Conservation (phyloP, 64 coral and sea anemone genomes). For the Pocillopora verrucosa region DNA sequence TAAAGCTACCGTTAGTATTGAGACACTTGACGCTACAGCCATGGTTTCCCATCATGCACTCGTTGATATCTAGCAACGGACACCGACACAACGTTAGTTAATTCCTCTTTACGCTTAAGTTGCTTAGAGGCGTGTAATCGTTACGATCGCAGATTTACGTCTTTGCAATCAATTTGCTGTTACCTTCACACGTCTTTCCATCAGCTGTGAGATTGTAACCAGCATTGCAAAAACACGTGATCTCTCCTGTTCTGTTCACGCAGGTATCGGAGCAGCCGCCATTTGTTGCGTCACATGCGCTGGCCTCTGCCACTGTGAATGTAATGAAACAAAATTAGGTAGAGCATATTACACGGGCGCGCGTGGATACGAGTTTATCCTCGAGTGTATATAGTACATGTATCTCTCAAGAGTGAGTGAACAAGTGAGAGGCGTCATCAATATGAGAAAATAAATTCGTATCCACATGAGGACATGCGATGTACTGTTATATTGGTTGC, state of each 20-base stretch:
- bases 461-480: no score
- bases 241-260: slow-evolving; percentile 19
- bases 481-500: no score
- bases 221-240: slow-evolving; percentile 13
- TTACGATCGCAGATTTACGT: no score
- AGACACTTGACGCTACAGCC: slow-evolving; percentile 25
- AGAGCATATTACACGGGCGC: neutral
- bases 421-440: no score
- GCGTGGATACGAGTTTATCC: no score
- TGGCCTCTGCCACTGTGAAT: slow-evolving; percentile 4
- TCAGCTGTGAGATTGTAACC: slow-evolving; percentile 37
- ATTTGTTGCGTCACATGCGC: slow-evolving; percentile 18
- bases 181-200: slow-evolving; percentile 17
- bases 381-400: no score
- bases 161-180: no score
- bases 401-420: no score
- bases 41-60: slow-evolving; percentile 9
- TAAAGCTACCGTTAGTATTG: slow-evolving; percentile 27
- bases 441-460: no score
- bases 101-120: neutral
- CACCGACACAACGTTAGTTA: neutral
- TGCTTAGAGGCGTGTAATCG: neutral
- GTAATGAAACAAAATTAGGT: neutral
- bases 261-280: slow-evolving; percentile 14
- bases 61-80: slow-evolving; percentile 34